Conservation (phyloP, 2,113 vertebrate species). For the Bathybates hornii region DNA sequence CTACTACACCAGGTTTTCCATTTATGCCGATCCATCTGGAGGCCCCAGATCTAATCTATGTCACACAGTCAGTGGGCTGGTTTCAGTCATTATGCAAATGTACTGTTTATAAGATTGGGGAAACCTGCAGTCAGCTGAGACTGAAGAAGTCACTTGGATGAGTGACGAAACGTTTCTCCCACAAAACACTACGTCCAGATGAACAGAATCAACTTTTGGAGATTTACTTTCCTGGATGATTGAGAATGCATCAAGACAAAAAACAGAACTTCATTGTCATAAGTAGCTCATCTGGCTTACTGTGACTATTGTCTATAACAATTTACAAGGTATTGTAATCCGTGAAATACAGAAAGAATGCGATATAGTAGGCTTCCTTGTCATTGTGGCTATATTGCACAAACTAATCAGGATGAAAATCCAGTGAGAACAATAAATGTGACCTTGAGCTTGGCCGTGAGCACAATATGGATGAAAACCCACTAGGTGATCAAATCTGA, state of each 20-base stretch:
- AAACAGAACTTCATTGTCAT: neutral
- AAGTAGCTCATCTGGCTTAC: neutral
- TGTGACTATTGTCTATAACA: neutral
- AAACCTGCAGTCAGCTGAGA: too few species aligned
- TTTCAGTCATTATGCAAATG: too few species aligned
- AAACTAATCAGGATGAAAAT: neutral
- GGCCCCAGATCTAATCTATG: too few species aligned
- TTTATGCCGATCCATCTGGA: too few species aligned
- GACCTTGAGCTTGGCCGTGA: neutral
- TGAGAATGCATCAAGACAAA: neutral
- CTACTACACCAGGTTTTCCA: too few species aligned
- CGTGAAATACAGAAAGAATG: neutral
- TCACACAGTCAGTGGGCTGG: too few species aligned
- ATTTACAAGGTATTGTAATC: neutral
- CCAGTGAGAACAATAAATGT: neutral
- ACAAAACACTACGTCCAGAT: too few species aligned
- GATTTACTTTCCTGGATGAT: too few species aligned
- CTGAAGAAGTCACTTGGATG: too few species aligned
- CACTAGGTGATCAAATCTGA: neutral
- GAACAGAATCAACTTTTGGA: too few species aligned
- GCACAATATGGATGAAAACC: neutral
- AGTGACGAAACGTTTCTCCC: too few species aligned
- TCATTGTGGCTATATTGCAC: neutral
- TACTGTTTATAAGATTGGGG: too few species aligned
- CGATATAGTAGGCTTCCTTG: neutral